phyloP scores from a whole-genome alignment of 2,797 vertebrate species.

The Glyptemys insculpta region DNA sequence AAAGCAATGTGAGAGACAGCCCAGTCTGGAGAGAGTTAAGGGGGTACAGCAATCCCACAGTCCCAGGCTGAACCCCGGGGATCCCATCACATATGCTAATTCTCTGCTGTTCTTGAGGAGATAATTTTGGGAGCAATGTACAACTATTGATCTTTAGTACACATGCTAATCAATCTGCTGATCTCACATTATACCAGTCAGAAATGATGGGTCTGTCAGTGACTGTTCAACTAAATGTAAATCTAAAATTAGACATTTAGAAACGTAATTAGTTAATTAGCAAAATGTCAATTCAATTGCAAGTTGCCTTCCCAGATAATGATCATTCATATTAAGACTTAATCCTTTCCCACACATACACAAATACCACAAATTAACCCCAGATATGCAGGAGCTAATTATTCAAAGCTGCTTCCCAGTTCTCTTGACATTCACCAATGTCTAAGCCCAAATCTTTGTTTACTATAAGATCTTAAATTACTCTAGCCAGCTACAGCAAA shows the following conservation, averaged over 20 bases:
- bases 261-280: background rate
- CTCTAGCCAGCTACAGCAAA: background rate
- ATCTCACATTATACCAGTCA: background rate
- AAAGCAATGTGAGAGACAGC: too few species aligned
- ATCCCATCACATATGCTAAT: background rate
- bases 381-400: background rate
- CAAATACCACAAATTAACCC: background rate
- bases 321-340: background rate
- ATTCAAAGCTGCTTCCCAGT: background rate
- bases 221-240: background rate
- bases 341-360: background rate
- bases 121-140: background rate
- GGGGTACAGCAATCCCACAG: too few species aligned
- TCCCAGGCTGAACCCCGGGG: too few species aligned
- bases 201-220: background rate
- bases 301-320: background rate
- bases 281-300: background rate
- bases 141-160: background rate
- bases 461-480: background rate
- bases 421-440: background rate
- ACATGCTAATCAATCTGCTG: background rate
- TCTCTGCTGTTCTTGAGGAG: background rate
- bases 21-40: too few species aligned
- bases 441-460: background rate
- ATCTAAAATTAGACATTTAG: background rate